phyloP scores from a whole-genome alignment of 2,797 vertebrate genomes.

The Leptoclinus maculatus region DNA sequence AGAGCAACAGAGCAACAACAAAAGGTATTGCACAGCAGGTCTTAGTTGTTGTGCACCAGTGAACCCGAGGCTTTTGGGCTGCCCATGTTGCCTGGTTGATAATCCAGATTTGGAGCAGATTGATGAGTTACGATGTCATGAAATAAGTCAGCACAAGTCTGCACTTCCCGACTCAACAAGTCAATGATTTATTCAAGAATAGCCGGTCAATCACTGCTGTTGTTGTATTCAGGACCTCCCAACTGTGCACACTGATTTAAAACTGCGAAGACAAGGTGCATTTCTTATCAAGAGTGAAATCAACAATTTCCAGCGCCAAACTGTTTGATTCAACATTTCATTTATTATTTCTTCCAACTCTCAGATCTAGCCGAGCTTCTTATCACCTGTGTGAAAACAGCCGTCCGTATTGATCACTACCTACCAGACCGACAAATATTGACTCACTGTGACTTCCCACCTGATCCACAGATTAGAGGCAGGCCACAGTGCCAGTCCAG shows the following conservation, averaged over 20 bases:
- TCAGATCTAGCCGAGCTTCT: slow-evolving; percentile 30
- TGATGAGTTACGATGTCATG: background rate
- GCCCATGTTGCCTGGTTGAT: background rate
- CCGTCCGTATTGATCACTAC: slow-evolving; percentile 46
- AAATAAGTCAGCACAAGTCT: no score
- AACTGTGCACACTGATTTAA: background rate
- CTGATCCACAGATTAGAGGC: slow-evolving; percentile 41
- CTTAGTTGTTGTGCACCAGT: background rate
- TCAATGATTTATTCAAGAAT: no score
- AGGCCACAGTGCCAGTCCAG: background rate
- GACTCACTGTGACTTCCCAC: slow-evolving; percentile 54
- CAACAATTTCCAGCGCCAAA: background rate
- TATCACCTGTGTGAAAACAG: slow-evolving; percentile 60
- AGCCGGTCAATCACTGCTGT: background rate
- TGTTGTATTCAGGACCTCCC: background rate
- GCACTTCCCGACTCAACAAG: no score
- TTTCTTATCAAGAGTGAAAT: background rate
- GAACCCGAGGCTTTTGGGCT: background rate
- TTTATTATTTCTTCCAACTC: background rate
- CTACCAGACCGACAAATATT: slow-evolving; percentile 58
- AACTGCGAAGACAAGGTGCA: background rate
- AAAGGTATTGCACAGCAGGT: background rate
- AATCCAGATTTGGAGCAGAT: background rate
- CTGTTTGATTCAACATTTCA: background rate
- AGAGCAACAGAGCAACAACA: background rate